Evolutionary conservation across 2,797 vertebrate genomes (phyloP).

Genomic region (Pseudochirops cupreus): DNA sequence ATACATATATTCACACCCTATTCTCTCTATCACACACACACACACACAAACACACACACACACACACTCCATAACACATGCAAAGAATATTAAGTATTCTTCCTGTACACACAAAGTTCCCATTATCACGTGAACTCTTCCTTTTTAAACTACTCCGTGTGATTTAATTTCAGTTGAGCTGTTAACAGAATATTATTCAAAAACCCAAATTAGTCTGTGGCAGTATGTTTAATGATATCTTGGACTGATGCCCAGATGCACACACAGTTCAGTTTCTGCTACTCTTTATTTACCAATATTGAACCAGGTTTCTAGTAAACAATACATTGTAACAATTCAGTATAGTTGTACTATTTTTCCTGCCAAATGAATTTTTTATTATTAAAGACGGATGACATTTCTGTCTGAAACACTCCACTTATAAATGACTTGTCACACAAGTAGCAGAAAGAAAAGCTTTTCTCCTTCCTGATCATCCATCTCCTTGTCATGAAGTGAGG

Average conservation of each 20-base stretch:
- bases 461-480: constrained; percentile 53
- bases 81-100: constrained; percentile 39
- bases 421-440: background rate
- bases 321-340: constrained; percentile 70
- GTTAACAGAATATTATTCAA: constrained; percentile 82
- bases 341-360: constrained; percentile 56
- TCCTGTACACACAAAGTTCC: constrained; percentile 19
- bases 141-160: constrained; percentile 72
- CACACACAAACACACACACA: background rate
- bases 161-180: constrained; percentile 74
- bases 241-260: constrained; percentile 78
- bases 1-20: background rate
- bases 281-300: constrained; percentile 74
- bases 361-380: constrained; percentile 65
- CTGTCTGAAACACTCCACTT: background rate
- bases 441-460: constrained; percentile 41
- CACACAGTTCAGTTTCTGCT: constrained; percentile 77
- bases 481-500: constrained; percentile 52
- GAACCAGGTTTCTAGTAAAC: constrained; percentile 78
- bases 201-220: constrained; percentile 79
- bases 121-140: constrained; percentile 63
- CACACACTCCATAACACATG: constrained; percentile 30
- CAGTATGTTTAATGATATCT: constrained; percentile 82
- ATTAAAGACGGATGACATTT: constrained; percentile 63
- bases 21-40: background rate